phyloP scores from a whole-genome alignment of 2,888 invertebrate species.

The Calliphora vomitoria region DNA sequence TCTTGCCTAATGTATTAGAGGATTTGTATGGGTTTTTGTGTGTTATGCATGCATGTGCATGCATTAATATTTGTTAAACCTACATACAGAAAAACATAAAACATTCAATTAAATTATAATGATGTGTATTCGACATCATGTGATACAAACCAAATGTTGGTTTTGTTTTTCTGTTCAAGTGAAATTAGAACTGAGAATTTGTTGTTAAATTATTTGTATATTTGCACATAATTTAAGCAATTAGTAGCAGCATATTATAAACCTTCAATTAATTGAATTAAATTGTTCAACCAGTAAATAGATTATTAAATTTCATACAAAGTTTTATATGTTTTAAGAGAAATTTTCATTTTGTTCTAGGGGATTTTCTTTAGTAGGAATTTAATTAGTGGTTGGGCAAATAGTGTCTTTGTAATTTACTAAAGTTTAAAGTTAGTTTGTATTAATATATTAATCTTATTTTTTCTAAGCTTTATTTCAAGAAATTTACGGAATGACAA shows the following conservation, averaged over 20 bases:
- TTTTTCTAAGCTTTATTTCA: too few relatives aligned
- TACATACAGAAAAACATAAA: not conserved
- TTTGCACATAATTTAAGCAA: constrained; percentile 38
- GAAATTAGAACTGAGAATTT: constrained; percentile 30
- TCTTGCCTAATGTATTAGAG: constrained; percentile 32
- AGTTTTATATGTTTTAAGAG: not conserved
- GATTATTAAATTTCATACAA: not conserved
- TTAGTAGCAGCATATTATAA: constrained; percentile 19
- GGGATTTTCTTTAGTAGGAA: not conserved
- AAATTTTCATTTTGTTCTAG: not conserved
- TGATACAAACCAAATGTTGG: constrained; percentile 46
- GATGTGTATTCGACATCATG: constrained; percentile 35
- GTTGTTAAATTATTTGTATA: constrained; percentile 4
- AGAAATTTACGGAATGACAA: too few relatives aligned
- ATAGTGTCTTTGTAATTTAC: not conserved
- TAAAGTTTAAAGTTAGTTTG: too few relatives aligned
- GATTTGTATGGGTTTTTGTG: not conserved
- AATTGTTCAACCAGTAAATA: constrained; percentile 14
- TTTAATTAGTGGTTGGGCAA: not conserved
- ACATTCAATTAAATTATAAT: constrained; percentile 55
- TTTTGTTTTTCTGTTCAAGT: constrained; percentile 23
- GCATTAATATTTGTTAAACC: constrained; percentile 5
- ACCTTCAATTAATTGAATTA: constrained; percentile 33
- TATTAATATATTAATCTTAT: too few relatives aligned
- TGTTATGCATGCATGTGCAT: not conserved